A percentile compares a stretch with the other conserved stretches of the same genome.
These are phyloP conservation scores for Agapornis roseicollis DNA, from an alignment of 2,113 vertebrate genomes.

Conservation along the genomic window DNA sequence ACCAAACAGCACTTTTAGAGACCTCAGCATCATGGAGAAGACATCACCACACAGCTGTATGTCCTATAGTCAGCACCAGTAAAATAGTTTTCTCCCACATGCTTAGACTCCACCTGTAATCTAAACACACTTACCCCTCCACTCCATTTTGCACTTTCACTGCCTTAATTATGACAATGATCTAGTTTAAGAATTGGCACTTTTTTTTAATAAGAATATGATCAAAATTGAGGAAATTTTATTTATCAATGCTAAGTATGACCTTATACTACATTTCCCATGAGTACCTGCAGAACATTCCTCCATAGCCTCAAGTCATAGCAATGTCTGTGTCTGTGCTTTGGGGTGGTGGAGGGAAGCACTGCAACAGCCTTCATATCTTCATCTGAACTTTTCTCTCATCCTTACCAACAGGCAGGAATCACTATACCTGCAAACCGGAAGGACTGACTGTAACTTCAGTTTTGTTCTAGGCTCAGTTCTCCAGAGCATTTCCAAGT, in stretches of 20 bases:
- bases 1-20: background rate
- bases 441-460: background rate
- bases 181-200: rapidly evolving
- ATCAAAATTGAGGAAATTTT: background rate
- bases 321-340: rapidly evolving
- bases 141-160: background rate
- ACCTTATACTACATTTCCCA: background rate
- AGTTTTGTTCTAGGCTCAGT: background rate
- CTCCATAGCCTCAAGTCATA: background rate
- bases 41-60: background rate
- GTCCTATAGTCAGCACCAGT: too few species aligned
- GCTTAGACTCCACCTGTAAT: background rate
- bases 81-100: rapidly evolving
- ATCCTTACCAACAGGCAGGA: background rate
- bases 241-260: rapidly evolving
- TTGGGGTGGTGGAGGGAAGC: rapidly evolving
- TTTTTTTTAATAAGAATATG: background rate
- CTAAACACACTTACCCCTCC: background rate
- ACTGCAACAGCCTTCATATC: background rate
- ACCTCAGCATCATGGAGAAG: background rate
- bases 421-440: background rate
- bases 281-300: background rate
- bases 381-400: background rate
- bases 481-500: background rate
- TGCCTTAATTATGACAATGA: background rate